These are phyloP conservation scores for Saguinus midas DNA, from an alignment of 2,113 vertebrate genomes.

Conservation along the genomic window DNA sequence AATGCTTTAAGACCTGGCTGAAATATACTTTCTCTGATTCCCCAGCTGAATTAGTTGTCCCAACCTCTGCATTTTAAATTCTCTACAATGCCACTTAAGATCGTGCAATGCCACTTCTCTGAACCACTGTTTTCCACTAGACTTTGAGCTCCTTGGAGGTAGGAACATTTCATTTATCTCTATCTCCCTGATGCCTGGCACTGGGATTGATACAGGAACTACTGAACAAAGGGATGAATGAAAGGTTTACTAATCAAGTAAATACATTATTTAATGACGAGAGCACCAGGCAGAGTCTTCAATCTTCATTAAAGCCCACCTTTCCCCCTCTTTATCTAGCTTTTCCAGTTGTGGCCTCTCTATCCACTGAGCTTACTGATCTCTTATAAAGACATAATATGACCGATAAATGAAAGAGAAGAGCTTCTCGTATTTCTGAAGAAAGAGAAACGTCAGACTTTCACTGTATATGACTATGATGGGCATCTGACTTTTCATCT, in stretches of 20 bases:
- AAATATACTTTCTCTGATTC: neutral
- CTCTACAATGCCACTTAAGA: neutral
- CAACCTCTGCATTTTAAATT: neutral
- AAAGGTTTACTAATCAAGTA: neutral
- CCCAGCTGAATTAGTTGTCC: neutral
- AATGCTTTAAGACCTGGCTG: neutral
- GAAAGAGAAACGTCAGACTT: neutral
- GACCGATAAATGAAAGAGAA: neutral
- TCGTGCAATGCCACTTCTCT: neutral
- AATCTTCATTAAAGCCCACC: neutral
- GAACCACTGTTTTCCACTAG: neutral
- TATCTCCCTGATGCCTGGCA: neutral
- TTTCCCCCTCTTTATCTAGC: neutral
- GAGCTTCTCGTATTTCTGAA: neutral
- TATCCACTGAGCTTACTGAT: neutral
- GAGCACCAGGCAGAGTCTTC: neutral
- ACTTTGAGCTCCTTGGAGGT: neutral
- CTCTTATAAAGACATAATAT: neutral
- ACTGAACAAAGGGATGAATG: neutral
- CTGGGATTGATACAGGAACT: neutral
- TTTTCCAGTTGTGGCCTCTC: neutral
- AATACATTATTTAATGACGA: neutral
- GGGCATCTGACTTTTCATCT: neutral
- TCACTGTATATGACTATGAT: neutral
- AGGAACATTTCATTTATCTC: neutral